phyloP scores from a whole-genome alignment of 2,888 invertebrate species.

The Chloromyia formosa region DNA sequence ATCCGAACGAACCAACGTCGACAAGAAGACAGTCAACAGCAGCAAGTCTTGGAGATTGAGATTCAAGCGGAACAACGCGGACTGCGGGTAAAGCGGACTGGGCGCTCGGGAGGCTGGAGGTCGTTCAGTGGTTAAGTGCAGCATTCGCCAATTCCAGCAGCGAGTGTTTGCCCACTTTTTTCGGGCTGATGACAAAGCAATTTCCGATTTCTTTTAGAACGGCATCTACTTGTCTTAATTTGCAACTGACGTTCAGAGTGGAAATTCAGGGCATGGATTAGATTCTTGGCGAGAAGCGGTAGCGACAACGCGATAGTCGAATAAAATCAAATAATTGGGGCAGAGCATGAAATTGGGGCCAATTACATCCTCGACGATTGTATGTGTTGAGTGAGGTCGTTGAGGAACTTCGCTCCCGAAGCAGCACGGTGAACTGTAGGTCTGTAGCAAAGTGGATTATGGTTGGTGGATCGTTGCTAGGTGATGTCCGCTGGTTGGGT shows the following conservation, averaged over 20 bases:
- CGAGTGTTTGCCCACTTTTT: slow-evolving; percentile 14
- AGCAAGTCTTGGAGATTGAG: neutral
- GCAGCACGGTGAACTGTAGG: neutral
- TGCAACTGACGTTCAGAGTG: slow-evolving; percentile 15
- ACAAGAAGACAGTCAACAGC: neutral
- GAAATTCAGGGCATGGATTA: slow-evolving; percentile 18
- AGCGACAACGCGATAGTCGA: neutral
- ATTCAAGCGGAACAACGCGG: slow-evolving; percentile 6
- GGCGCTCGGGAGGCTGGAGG: slow-evolving; percentile 28
- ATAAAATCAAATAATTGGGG: slow-evolving; percentile 20
- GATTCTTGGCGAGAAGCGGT: slow-evolving; percentile 1
- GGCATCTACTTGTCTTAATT: slow-evolving; percentile 47
- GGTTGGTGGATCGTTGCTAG: too few species aligned
- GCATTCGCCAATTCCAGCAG: slow-evolving; percentile 4
- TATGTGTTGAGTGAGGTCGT: neutral
- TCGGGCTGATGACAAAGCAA: slow-evolving; percentile 39
- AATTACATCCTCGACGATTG: slow-evolving; percentile 25
- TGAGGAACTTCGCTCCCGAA: neutral
- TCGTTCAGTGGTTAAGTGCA: slow-evolving; percentile 15
- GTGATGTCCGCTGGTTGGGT: too few species aligned
- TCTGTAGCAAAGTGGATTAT: too few species aligned
- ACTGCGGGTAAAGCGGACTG: slow-evolving; percentile 21
- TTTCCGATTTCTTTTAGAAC: slow-evolving; percentile 40
- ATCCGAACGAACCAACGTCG: slow-evolving; percentile 43
- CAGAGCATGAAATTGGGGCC: slow-evolving; percentile 18